Percentiles rank a stretch among this genome's conserved stretches.
phyloP scores from a whole-genome alignment of 2,113 vertebrate species.

The Lophius piscatorius region DNA sequence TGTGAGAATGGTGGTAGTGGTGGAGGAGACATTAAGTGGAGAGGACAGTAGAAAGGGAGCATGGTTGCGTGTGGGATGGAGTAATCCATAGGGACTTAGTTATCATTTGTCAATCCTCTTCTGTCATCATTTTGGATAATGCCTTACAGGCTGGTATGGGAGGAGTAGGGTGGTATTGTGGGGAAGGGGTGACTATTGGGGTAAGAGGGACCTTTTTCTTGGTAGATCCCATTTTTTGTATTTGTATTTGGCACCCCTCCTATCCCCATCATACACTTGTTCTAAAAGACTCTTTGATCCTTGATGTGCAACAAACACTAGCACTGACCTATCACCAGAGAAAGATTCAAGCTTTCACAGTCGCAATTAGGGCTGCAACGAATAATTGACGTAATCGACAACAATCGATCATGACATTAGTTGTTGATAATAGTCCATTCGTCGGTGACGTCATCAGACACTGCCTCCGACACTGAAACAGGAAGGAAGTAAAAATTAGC shows the following conservation, averaged over 20 bases:
- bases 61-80: slow-evolving; percentile 51
- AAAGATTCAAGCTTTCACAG: too few relatives aligned
- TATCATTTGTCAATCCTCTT: slow-evolving; percentile 69
- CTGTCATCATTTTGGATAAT: slow-evolving; percentile 68
- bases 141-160: slow-evolving; percentile 41
- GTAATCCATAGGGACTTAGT: slow-evolving; percentile 62
- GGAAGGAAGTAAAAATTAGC: too few relatives aligned
- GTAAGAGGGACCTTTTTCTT: slow-evolving; percentile 16
- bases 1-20: slow-evolving; percentile 25
- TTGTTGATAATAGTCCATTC: too few relatives aligned
- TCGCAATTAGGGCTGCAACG: too few relatives aligned
- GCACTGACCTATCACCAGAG: too few relatives aligned
- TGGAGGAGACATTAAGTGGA: slow-evolving; percentile 61
- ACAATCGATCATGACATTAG: too few relatives aligned
- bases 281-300: slow-evolving; percentile 19
- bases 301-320: slow-evolving; percentile 16
- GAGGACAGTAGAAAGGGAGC: slow-evolving; percentile 59
- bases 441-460: too few relatives aligned
- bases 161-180: slow-evolving; percentile 34
- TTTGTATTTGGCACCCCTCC: slow-evolving; percentile 37
- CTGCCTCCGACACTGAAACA: too few relatives aligned
- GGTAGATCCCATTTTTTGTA: slow-evolving; percentile 11
- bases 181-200: slow-evolving; percentile 22
- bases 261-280: not conserved
- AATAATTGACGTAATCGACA: too few relatives aligned